Evolutionary conservation across 2,113 vertebrate species (phyloP).

Genomic region (Myotis brandtii): DNA sequence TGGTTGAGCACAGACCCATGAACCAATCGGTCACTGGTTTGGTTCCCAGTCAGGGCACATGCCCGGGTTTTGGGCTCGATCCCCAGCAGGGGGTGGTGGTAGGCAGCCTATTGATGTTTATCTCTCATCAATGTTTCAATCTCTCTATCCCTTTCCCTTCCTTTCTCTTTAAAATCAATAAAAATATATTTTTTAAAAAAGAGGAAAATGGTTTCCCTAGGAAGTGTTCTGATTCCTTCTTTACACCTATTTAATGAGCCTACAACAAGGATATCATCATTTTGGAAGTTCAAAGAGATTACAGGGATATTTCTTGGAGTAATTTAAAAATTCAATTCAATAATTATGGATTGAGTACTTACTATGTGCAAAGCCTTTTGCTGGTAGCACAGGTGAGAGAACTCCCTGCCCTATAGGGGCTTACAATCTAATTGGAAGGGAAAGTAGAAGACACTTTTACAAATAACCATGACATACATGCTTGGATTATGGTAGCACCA

Average conservation of each 20-base stretch:
- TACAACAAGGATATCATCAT: not conserved
- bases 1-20: too few species aligned
- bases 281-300: conserved; percentile 42
- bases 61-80: too few species aligned
- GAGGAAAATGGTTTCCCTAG: conserved; percentile 35
- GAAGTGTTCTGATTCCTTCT: conserved; percentile 29
- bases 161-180: too few species aligned
- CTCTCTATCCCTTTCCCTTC: too few species aligned
- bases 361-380: not conserved
- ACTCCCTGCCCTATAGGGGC: not conserved
- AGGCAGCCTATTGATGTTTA: too few species aligned
- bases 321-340: conserved; percentile 37
- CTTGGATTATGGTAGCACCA: not conserved
- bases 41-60: too few species aligned
- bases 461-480: not conserved
- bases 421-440: not conserved
- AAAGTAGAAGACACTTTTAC: not conserved
- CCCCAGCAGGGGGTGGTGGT: too few species aligned
- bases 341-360: not conserved
- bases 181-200: not conserved
- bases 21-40: too few species aligned
- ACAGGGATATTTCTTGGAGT: conserved; percentile 9
- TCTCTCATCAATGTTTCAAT: too few species aligned
- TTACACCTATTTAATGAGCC: not conserved
- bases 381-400: not conserved